Evolutionary conservation across 2,888 invertebrate genomes (phyloP), one percentile per base, ranked within the genome.

Genomic region (Rhaphigaster nebulosa): DNA sequence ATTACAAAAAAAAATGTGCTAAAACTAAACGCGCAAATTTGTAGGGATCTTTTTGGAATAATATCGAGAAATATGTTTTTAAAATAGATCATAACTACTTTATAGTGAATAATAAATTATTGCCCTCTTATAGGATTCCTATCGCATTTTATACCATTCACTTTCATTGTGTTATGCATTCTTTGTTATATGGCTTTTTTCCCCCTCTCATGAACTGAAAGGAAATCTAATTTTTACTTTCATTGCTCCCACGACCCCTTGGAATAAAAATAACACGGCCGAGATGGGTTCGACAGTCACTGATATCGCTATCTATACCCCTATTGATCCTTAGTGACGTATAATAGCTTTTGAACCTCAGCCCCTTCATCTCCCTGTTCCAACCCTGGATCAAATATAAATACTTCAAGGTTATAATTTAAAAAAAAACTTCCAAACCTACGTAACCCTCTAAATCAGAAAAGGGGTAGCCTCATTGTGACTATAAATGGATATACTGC

Each of bases 281-380:
- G 80, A 12, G 80, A 84, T 84, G 80, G 80, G 6, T 45, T 84
- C 80, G 80, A n/a, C 45, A 84, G 80, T 84, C 80, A 84, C 80
- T 84, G 80, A 84, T 84, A 84, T 45, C 41, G 80, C 80, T 84
- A 41, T 84, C 80, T 84, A 45, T 45, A 84, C 41, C 10, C 80
- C 45, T 84, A 80, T 84, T 20, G 80, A 84, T 84, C 34, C 80
- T n/a, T 13, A 84, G 1, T 84, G 80, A 84, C 80, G 80, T 84
- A 84, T 26, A 84, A 84, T 41, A 84, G 6, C 80, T 84, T 84
- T 84, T 84, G 80, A 84, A 45, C 45, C 80, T 84, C 45, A 23
- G 1, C 45, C 80, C 12, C 13, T 84, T 84, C 23, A 45, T n/a
- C 60, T 3, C 80, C 23, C 45, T 45, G 34, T 84, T 45, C 80